Percentiles rank a stretch among this genome's conserved stretches.
phyloP scores from a whole-genome alignment of 2,113 vertebrate genomes.

The Gopherus evgoodei region DNA sequence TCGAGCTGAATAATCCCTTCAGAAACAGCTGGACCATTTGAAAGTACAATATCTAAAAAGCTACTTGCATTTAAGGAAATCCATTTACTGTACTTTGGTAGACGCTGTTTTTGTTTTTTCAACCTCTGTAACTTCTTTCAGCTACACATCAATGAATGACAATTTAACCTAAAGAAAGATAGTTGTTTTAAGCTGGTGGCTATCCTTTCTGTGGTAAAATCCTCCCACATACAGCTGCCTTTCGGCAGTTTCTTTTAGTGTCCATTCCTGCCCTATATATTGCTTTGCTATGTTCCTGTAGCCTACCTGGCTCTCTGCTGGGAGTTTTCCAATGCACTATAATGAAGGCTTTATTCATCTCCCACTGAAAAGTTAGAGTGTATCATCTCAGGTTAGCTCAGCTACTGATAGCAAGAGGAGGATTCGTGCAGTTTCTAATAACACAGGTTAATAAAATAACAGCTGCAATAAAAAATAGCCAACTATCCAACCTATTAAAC shows the following conservation, averaged over 20 bases:
- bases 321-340: background rate
- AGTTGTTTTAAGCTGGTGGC: background rate
- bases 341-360: constrained; percentile 21
- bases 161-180: background rate
- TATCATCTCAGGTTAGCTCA: background rate
- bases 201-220: background rate
- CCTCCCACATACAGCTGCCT: background rate
- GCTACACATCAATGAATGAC: background rate
- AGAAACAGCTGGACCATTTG: background rate
- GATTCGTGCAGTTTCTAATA: background rate
- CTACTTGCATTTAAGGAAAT: background rate
- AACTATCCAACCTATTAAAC: background rate
- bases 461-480: background rate
- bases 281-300: background rate
- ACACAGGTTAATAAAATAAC: background rate
- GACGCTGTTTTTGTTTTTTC: background rate
- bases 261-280: background rate
- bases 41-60: background rate
- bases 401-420: constrained; percentile 19
- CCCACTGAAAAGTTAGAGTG: background rate
- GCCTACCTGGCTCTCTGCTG: background rate
- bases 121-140: background rate
- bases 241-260: background rate
- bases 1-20: background rate
- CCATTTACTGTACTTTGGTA: background rate